Base-by-base conservation (phyloP, 2,113 vertebrate genomes). In the Hypocryptadius cinnamomeus region DNA sequence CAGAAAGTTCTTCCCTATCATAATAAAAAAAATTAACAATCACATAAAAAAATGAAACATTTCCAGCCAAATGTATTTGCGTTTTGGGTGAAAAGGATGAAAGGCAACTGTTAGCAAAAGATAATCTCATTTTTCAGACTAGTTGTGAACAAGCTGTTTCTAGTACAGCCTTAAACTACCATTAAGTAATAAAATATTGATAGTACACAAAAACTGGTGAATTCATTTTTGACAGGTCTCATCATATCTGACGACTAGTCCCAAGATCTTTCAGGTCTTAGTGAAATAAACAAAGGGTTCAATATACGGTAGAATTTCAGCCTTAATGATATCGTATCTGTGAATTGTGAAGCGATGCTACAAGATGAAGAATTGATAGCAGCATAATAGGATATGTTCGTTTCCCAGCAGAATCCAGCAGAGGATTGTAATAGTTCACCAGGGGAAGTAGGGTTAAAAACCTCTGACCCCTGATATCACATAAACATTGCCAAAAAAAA, bases 401-500 rank as follows among this genome's bases (percentile, higher is more conserved):
- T 95, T 83, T 69, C 85, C 86, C 92, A 85, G 87, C 64, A 89
- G 77, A 96, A 88, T 93, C 84, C 81, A 96, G 21, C 59, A 54
- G 85, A 87, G 82, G 51, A 93, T 80, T 91, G 81, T 96, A 96
- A 94, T 94, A 95, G 87, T 96, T 94, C 88, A 96, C 89, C 61
- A 40, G 89, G 70, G 93, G 80, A 93, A 95, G 86, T 68, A 93
- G 92, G 90, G 96, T 96, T 95, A 96, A 97, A 97, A 97, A 96
- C 91, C 86, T 94, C 93, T 96, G 96, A 96, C 95, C 96, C 88
- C 40, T 94, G 84, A 94, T 97, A 95, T 92, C 92, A 92, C 72
- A 95, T 83, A 96, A 92, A 94, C 71, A 95, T 93, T 82, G 65
- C 84, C 83, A 94, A 92, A 93, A 91, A 95, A 85, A 89, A 85